Conservation (phyloP, 92 coral and sea anemone genomes). For the Ricordea florida region DNA sequence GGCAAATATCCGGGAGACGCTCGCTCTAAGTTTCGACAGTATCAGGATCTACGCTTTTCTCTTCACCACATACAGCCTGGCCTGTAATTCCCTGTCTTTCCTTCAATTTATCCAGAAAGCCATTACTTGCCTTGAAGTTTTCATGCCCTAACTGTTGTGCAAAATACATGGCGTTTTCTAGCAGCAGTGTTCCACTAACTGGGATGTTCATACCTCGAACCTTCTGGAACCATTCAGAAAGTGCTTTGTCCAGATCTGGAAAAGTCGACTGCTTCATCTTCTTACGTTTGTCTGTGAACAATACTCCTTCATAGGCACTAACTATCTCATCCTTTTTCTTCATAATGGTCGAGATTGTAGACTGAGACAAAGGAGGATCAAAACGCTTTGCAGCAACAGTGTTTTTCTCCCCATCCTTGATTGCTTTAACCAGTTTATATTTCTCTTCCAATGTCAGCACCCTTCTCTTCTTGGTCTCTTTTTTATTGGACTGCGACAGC, state of each 20-base stretch:
- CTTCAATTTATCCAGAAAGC: too few species aligned
- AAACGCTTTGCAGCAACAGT: slow-evolving; percentile 9
- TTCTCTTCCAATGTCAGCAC: slow-evolving; percentile 24
- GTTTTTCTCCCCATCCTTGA: slow-evolving; percentile 7
- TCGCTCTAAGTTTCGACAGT: slow-evolving; percentile 20
- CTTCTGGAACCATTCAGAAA: slow-evolving; percentile 17
- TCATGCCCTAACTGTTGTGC: too few species aligned
- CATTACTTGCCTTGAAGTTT: too few species aligned
- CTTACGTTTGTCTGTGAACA: slow-evolving; percentile 6
- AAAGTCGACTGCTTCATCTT: slow-evolving; percentile 11
- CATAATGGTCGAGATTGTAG: slow-evolving; percentile 9
- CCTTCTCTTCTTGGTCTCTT: background rate
- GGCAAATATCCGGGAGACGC: slow-evolving; percentile 29
- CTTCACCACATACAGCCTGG: slow-evolving; percentile 5
- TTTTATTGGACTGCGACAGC: background rate
- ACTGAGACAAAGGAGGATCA: slow-evolving; percentile 28
- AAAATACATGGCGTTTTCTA: slow-evolving; percentile 14
- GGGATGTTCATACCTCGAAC: slow-evolving; percentile 4
- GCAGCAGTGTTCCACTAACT: slow-evolving; percentile 7
- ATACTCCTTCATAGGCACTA: slow-evolving; percentile 26
- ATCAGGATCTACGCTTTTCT: slow-evolving; percentile 22
- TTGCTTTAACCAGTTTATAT: slow-evolving; percentile 15
- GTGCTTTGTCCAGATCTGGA: slow-evolving; percentile 15
- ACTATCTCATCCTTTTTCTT: slow-evolving; percentile 6
- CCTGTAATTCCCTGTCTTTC: too few species aligned